Evolutionary conservation across 1,140 invertebrate genomes (phyloP), one percentile per base, ranked within the genome.

Genomic region (Aphelinus certus): DNA sequence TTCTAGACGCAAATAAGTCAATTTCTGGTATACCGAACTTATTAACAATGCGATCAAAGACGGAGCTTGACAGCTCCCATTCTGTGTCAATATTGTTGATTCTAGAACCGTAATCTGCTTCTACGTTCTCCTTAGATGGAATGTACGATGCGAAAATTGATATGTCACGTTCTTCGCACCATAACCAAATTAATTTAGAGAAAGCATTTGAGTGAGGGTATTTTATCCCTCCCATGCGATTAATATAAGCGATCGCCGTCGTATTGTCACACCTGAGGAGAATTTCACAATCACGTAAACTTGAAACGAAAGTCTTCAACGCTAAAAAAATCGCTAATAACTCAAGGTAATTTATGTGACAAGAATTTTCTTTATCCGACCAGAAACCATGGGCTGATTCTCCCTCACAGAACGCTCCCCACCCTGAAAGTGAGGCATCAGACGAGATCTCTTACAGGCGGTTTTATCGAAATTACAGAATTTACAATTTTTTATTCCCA

Each of bases 61-160:
- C 66, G 42, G n/a, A 60, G 42, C 46, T 7, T 2, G 55, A 26
- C 47, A 79, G 53, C 60, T 71, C 56, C 76, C 70, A 75, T 58
- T 79, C 73, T 58, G 75, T 76, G 65, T 83, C 82, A 1, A 76
- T 63, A 46, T 81, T 73, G 55, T 43, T 7, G 4, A 64, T 68
- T 49, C 80, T 46, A 10, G 81, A 80, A 57, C 75, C 56, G n/a
- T n/a, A n/a, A 63, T 71, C 69, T 2, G 68, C 68, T 48, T 51
- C 60, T 7, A 71, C 10, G 48, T 71, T 71, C 2, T 71, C 7
- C 3, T 42, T 60, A 5, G 68, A 76, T 9, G 62, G 9, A 61
- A 76, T 71, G 46, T 71, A 76, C 10, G 74, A 71, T 7, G 74
- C 74, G 49, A 76, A 66, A 48, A 66, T 65, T 1, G 10, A 76